Conservation (phyloP, 2,888 invertebrate genomes). For the Aethes cnicana region DNA sequence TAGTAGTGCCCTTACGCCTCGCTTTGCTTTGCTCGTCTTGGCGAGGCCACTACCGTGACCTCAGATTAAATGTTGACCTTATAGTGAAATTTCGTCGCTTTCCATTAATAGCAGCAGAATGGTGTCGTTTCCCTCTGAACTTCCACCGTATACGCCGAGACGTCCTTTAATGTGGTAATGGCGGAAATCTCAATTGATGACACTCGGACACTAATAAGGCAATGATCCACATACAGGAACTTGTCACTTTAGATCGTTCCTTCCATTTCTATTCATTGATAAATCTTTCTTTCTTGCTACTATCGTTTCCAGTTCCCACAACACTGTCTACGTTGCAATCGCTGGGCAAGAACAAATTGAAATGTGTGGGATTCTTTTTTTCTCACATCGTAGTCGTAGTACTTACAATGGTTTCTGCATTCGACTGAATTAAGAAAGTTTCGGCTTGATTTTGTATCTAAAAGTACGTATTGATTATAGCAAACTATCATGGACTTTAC, state of each 20-base stretch:
- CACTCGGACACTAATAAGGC: conserved; percentile 57
- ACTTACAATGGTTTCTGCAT: too few relatives aligned
- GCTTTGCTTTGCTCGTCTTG: too few relatives aligned
- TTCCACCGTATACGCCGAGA: neutral
- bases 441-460: too few relatives aligned
- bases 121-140: neutral
- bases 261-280: conserved; percentile 9
- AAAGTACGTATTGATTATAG: too few relatives aligned
- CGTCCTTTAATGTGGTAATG: conserved; percentile 46
- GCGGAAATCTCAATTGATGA: conserved; percentile 72
- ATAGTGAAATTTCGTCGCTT: neutral
- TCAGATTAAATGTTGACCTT: neutral
- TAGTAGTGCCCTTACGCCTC: too few relatives aligned
- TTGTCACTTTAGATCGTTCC: conserved; percentile 54
- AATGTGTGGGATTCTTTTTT: too few relatives aligned
- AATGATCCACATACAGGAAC: conserved; percentile 64
- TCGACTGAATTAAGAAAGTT: too few relatives aligned
- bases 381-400: neutral
- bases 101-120: neutral
- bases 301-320: neutral
- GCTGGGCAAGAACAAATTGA: too few relatives aligned
- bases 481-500: too few relatives aligned
- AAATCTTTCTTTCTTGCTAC: conserved; percentile 1
- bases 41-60: too few relatives aligned
- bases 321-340: too few relatives aligned